Base-by-base conservation (phyloP, 2,888 invertebrate species). In the Hylaea fasciaria region DNA sequence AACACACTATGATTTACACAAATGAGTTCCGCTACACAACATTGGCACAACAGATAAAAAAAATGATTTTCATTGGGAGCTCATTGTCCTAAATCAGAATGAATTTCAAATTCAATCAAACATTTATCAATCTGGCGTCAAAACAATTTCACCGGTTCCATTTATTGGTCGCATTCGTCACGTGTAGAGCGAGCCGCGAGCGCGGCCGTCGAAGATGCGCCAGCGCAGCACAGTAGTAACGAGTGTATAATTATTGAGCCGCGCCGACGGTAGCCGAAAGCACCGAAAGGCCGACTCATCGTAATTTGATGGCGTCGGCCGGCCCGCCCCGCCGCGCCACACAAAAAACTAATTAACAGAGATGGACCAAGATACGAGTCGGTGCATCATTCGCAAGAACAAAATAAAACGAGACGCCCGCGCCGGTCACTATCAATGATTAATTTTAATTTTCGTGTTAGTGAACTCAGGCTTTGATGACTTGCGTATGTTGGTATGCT, bases 261-360 rank as follows among this genome's bases (percentile, higher is more conserved):
- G 77, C 81, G 80, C 85, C 85, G 49, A 82, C 89, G 89, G 91
- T 89, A 89, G 90, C 90, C 86, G 86, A 90, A 90, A 87, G 87
- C 86, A 89, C 89, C 86, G 86, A 90, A 90, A 87, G 86, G 86
- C 89, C 91, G 87, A 92, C 91, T 92, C 91, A 91, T 91, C 90
- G 91, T 92, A 92, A 91, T 91, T 91, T 91, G 91, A 91, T 89
- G 91, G 91, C 91, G 91, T 90, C 91, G 85, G 83, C 77, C 81
- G 85, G 74, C 85, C 89, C 89, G 85, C 86, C 86, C 83, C 79
- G 83, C 84, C 83, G 73, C 78, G 73, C 77, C 80, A 80, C 76
- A 90, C 89, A 91, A 91, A 91, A 91, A 91, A 91, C 91, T 91
- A 91, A 91, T 91, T 91, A 91, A 91, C 90, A 84, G 85, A 87